Evolutionary conservation across 92 coral and sea anemone genomes (phyloP).

Genomic region (Parazoanthus atlanticus): DNA sequence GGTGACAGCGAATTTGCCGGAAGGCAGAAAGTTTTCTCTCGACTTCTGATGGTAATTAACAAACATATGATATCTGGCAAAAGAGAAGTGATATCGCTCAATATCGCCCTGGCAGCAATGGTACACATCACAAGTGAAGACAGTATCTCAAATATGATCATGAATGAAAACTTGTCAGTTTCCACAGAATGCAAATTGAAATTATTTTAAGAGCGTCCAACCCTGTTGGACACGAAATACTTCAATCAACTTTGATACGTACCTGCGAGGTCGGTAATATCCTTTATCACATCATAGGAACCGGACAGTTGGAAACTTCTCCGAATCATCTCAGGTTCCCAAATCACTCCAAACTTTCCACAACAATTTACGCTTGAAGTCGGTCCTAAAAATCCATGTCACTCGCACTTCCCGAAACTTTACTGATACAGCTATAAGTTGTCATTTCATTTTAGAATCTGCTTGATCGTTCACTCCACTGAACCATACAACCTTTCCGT

Average conservation of each 20-base stretch:
- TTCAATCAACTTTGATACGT: slow-evolving; percentile 24
- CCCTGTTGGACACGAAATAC: background rate
- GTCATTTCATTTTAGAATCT: background rate
- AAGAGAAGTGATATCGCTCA: slow-evolving; percentile 4
- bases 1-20: slow-evolving; percentile 18
- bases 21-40: slow-evolving; percentile 1
- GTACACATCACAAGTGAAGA: slow-evolving; percentile 8
- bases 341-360: background rate
- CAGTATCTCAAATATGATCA: background rate
- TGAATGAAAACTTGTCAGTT: background rate
- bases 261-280: slow-evolving; percentile 79
- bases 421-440: background rate
- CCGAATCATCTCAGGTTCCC: slow-evolving; percentile 74
- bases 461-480: background rate
- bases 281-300: slow-evolving; percentile 96
- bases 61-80: background rate
- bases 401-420: background rate
- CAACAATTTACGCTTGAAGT: slow-evolving; percentile 3
- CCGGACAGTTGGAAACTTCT: slow-evolving; percentile 99
- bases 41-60: slow-evolving; percentile 24
- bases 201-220: background rate
- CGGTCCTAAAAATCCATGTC: background rate
- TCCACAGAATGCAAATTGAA: background rate
- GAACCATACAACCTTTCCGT: background rate
- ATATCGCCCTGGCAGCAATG: background rate